Evolutionary conservation across 2,888 invertebrate species (phyloP).

Genomic region (Plebejus argus): DNA sequence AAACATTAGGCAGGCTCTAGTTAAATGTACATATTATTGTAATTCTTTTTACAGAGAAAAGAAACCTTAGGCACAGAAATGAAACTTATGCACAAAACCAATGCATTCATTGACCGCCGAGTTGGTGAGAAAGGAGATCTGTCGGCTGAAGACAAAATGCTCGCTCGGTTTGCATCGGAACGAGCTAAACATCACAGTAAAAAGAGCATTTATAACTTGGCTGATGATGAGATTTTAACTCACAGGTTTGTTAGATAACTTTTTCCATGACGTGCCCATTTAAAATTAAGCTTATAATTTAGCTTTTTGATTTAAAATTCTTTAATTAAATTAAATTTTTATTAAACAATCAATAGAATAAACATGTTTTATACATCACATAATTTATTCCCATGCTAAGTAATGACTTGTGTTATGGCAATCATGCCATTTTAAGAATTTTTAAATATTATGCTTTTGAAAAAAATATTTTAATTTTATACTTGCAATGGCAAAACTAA

Average conservation of each 20-base stretch:
- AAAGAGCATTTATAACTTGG: slow-evolving; percentile 90
- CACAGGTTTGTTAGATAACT: slow-evolving; percentile 78
- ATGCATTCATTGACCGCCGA: slow-evolving; percentile 92
- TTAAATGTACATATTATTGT: background rate
- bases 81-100: slow-evolving; percentile 89
- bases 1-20: background rate
- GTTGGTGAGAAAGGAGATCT: slow-evolving; percentile 91
- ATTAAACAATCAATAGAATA: too few relatives aligned
- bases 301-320: too few relatives aligned
- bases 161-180: slow-evolving; percentile 91
- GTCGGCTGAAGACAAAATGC: slow-evolving; percentile 88
- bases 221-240: slow-evolving; percentile 93
- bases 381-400: too few relatives aligned
- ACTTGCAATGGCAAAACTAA: too few relatives aligned
- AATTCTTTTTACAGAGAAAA: slow-evolving; percentile 82
- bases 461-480: too few relatives aligned
- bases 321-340: too few relatives aligned
- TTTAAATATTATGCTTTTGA: too few relatives aligned
- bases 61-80: slow-evolving; percentile 93
- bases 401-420: too few relatives aligned
- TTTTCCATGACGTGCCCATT: background rate
- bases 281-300: too few relatives aligned
- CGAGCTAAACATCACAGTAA: slow-evolving; percentile 83
- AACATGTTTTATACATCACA: too few relatives aligned
- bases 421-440: too few relatives aligned